phyloP scores from a whole-genome alignment of 2,113 vertebrate genomes.

The Tringa solitaria region DNA sequence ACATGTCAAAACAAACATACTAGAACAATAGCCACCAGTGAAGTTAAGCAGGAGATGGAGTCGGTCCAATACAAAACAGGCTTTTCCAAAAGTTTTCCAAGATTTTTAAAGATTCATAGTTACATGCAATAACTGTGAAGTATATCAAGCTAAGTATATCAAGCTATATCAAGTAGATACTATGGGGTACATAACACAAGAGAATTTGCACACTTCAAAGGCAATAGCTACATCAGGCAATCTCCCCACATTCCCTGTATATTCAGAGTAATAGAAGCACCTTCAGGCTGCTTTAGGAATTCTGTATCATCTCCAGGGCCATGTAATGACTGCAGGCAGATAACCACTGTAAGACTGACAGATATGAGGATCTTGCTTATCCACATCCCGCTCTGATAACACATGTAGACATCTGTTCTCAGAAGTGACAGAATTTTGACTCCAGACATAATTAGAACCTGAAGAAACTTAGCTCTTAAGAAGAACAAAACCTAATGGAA shows the following conservation, averaged over 20 bases:
- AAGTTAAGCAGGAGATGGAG: not conserved
- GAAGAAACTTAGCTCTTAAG: not conserved
- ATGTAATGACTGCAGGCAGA: not conserved
- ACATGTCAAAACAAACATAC: not conserved
- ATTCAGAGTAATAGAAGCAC: not conserved
- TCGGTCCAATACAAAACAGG: not conserved
- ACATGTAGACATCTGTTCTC: not conserved
- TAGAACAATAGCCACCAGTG: not conserved
- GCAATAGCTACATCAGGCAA: not conserved
- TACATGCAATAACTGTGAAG: not conserved
- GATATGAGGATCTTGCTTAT: not conserved
- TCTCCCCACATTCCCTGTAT: not conserved
- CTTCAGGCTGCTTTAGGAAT: slow-evolving; percentile 14
- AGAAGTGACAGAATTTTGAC: not conserved
- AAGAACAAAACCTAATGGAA: not conserved
- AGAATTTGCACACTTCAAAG: not conserved
- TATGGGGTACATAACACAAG: not conserved
- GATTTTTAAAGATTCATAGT: not conserved
- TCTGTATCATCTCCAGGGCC: not conserved
- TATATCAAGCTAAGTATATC: not conserved
- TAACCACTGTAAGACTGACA: not conserved
- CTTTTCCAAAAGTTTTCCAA: not conserved
- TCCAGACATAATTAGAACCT: not conserved
- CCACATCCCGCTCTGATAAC: not conserved
- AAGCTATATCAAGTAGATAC: no score